Percentiles rank a stretch among this genome's conserved stretches.
phyloP scores from a whole-genome alignment of 1,140 invertebrate species.

The Oppia nitens region DNA sequence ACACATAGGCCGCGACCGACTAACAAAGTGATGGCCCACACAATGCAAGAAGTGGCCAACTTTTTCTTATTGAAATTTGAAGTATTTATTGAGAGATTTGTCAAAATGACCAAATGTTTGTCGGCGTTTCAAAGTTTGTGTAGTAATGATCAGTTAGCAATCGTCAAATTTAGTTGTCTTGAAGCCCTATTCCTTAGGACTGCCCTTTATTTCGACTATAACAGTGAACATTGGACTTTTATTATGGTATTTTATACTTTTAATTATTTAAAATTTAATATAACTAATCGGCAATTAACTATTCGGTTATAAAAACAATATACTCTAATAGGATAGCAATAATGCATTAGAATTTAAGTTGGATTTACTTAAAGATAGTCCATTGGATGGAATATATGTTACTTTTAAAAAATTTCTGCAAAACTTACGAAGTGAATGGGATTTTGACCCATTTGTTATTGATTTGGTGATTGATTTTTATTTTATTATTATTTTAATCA shows the following conservation, averaged over 20 bases:
- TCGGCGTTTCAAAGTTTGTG: constrained; percentile 73
- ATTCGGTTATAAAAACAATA: too few relatives aligned
- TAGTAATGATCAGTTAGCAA: constrained; percentile 71
- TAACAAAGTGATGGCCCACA: neutral
- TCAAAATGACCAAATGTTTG: constrained; percentile 81
- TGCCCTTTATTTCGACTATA: constrained; percentile 67
- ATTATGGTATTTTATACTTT: constrained; percentile 36
- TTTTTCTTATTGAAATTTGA: too few relatives aligned
- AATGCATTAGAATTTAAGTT: constrained; percentile 41
- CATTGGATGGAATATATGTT: constrained; percentile 67
- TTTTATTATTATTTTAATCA: constrained; percentile 6
- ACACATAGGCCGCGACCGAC: neutral
- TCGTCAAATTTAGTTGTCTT: constrained; percentile 70
- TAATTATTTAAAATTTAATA: constrained; percentile 20
- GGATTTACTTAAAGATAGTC: constrained; percentile 57
- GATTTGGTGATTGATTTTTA: constrained; percentile 3
- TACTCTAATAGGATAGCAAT: neutral
- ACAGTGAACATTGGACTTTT: constrained; percentile 54
- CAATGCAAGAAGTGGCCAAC: constrained; percentile 53
- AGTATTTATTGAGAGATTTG: constrained; percentile 66
- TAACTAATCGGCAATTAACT: too few relatives aligned
- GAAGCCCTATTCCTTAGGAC: constrained; percentile 82
- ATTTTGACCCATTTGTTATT: constrained; percentile 52
- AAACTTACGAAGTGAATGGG: constrained; percentile 58
- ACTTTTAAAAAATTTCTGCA: constrained; percentile 61